Base-by-base conservation (phyloP, 2,113 vertebrate genomes). In the Oncorhynchus gorbuscha region DNA sequence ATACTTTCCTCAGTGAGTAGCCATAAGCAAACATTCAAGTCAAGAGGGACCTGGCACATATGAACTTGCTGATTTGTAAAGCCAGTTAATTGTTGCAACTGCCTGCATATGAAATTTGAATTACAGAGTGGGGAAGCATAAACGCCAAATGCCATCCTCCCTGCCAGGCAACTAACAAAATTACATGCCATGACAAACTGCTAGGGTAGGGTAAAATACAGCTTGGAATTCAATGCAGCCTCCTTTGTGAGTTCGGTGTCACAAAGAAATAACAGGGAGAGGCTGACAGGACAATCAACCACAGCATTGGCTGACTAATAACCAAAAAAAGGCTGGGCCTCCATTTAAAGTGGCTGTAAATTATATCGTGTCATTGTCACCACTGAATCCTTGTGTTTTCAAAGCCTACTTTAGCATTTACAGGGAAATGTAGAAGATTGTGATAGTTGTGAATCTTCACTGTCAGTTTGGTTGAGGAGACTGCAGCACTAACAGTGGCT, bases 241-340 rank as follows among this genome's bases (percentile, higher is more conserved):
- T 18, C 48, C 14, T 79, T 81, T 30, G n/a, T 51, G 49, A 69
- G 69, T 48, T 70, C 51, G 65, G 55, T 24, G 35, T 58, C 14
- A 74, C 68, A 64, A 55, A 64, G 79, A 78, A 26, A 69, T 35
- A 18, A 68, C 22, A 13, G 67, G 72, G 68, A 3, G 1, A 18
- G 3, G 28, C 5, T 75, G 69, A 75, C 76, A 79, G 73, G 66
- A 39, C 65, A 28, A 80, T 84, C 70, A 67, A 61, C 72, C 62
- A 77, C 30, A 79, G 77, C 70, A 73, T 28, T 75, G 59, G 74
- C 69, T 51, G 6, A 35, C 76, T 85, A 81, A 84, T 83, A 81
- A 73, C 75, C 69, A 77, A 58, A 18, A 18, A 55, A 72, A 67
- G 61, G 49, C 58, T 65, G 1, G 1, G 62, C 73, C 58, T 72